Evolutionary conservation across 2,113 vertebrate species (phyloP), one percentile per base, ranked within the genome.

Genomic region (Campylorhamphus procurvoides): DNA sequence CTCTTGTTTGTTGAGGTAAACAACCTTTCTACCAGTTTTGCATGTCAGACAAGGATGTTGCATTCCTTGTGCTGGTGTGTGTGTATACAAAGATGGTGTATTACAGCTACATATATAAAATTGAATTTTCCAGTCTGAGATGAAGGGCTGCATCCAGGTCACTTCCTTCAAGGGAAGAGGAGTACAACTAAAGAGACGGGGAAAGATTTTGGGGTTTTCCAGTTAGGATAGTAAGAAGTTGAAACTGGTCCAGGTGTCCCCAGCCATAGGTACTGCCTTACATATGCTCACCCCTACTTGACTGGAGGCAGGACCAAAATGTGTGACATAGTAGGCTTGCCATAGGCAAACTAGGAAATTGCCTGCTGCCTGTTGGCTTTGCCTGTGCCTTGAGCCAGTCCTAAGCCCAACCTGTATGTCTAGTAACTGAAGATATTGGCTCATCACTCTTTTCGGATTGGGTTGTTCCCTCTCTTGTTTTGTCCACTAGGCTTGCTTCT

Each of bases 401-500:
- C 46, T 56, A n/a, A n/a, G 20, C 22, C 27, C 49, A n/a, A 3
- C 17, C 10, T 46, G 56, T 62, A 22, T 49, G 42, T 64, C 49
- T 22, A 52, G 20, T n/a, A 10, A 4, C 64, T 63, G 60, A 53
- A 44, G 39, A 44, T 42, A 37, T 27, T 16, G 44, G 10, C 44
- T 81, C 16, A 12, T 56, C 56, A 37, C 22, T 84, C 17, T 8
- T 47, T 68, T 11, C 44, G 29, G 7, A 10, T 60, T 83, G 62
- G 10, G 29, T 69, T 79, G 13, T 60, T 74, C 22, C 16, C 14
- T 55, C 23, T 50, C 67, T 66, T 56, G 22, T 75, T 78, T 82
- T 78, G 25, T 28, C 22, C 7, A 2, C 24, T 46, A 46, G 29
- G 12, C 40, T 69, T 0, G 0, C 14, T n/a, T 50, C n/a, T 66